A percentile compares a stretch with the other conserved stretches of the same genome.
Conservation (phyloP, 2,888 invertebrate genomes). For the Lithodes maja region DNA sequence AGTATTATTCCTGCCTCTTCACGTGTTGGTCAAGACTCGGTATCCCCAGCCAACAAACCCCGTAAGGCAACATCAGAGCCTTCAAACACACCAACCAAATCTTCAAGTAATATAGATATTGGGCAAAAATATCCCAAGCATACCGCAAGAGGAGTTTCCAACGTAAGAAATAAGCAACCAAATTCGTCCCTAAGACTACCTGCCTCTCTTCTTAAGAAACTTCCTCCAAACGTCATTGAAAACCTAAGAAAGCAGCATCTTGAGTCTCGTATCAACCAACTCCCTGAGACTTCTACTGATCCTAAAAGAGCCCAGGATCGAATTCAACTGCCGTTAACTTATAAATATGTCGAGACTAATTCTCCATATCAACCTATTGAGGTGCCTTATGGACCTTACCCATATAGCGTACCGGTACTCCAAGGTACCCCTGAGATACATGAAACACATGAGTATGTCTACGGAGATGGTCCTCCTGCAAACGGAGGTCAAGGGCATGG, state of each 20-base stretch:
- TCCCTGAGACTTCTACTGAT: conserved; percentile 1
- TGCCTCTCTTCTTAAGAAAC: conserved; percentile 3
- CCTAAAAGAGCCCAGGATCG: neutral
- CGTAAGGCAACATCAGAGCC: neutral
- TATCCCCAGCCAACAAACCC: neutral
- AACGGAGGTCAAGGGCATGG: no score
- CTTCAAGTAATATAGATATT: neutral
- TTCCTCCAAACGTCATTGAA: conserved; percentile 27
- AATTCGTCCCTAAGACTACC: neutral
- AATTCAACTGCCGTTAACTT: neutral
- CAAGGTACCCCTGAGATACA: no score
- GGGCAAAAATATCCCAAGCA: neutral
- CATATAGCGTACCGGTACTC: no score
- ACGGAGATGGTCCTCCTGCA: no score
- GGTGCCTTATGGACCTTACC: no score
- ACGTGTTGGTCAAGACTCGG: no score
- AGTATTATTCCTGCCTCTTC: no score
- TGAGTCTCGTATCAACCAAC: neutral
- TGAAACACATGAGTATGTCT: no score
- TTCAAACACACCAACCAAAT: neutral
- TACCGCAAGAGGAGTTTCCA: neutral
- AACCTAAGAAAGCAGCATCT: conserved; percentile 29
- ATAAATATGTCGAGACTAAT: neutral
- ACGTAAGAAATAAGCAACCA: neutral
- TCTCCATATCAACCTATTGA: neutral